phyloP scores from a whole-genome alignment of 2,888 invertebrate genomes.

The Trissolcus brochymenae region DNA sequence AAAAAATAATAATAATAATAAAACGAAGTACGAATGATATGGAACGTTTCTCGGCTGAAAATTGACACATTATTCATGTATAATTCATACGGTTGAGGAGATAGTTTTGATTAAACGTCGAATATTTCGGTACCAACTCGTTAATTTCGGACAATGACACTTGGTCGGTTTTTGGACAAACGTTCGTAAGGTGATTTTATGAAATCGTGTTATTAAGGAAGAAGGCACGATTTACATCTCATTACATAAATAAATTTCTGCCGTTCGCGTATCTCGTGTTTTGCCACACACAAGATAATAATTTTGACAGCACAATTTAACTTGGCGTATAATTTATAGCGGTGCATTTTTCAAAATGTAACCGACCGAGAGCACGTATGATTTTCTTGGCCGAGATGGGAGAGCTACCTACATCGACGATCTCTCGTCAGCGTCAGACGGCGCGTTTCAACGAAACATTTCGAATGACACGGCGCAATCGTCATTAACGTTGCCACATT shows the following conservation, averaged over 20 bases:
- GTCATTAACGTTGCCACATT: conserved; percentile 58
- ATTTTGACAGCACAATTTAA: conserved; percentile 53
- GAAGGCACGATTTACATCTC: conserved; percentile 42
- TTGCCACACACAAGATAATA: conserved; percentile 19
- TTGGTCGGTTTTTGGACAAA: conserved; percentile 20
- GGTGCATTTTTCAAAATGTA: conserved; percentile 34
- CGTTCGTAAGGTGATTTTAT: conserved; percentile 7
- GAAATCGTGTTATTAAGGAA: conserved; percentile 27
- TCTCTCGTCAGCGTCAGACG: background rate
- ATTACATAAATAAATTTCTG: conserved; percentile 45
- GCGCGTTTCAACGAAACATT: conserved; percentile 13
- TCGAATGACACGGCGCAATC: conserved; percentile 17
- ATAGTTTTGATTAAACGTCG: no score
- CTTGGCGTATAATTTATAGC: conserved; percentile 13
- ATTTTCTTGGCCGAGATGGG: conserved; percentile 21
- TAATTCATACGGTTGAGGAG: no score
- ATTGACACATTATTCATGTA: no score
- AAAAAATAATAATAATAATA: no score
- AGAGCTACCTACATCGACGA: conserved; percentile 39
- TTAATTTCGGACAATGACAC: background rate
- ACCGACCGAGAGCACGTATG: conserved; percentile 5
- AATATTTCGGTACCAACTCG: no score
- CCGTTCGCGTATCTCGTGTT: conserved; percentile 19
- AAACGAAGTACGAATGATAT: no score
- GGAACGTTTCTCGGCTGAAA: no score